Percentiles rank a stretch among this genome's conserved stretches.
These are phyloP conservation scores for Cepphus grylle DNA, from an alignment of 2,113 vertebrate species.

Conservation along the genomic window DNA sequence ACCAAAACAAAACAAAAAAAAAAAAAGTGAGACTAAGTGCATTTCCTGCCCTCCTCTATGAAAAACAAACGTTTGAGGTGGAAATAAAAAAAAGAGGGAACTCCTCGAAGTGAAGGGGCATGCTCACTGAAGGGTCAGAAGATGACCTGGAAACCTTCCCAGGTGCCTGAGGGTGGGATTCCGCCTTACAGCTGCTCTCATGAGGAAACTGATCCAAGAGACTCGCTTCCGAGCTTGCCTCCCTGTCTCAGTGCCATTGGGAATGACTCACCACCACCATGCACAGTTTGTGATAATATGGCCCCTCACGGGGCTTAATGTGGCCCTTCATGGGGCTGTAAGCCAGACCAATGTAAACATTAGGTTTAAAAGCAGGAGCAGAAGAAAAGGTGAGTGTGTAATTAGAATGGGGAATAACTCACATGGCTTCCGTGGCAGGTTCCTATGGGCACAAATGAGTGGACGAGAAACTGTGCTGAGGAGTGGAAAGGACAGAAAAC, in stretches of 20 bases:
- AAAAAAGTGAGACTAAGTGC: background rate
- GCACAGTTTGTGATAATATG: background rate
- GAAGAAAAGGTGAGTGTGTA: background rate
- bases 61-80: background rate
- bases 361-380: background rate
- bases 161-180: background rate
- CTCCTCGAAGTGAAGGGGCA: background rate
- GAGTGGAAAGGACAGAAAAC: background rate
- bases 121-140: background rate
- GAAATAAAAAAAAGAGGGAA: background rate
- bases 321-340: background rate
- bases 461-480: background rate
- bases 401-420: background rate
- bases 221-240: background rate
- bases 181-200: background rate
- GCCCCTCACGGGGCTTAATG: background rate
- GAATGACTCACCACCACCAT: background rate
- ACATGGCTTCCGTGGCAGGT: background rate
- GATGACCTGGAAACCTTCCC: background rate
- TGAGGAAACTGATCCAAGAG: background rate
- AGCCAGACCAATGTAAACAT: background rate
- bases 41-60: background rate
- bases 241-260: background rate
- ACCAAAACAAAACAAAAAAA: background rate
- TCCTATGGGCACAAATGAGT: background rate